phyloP scores from a whole-genome alignment of 2,113 vertebrate genomes.

The Caranx ignobilis region DNA sequence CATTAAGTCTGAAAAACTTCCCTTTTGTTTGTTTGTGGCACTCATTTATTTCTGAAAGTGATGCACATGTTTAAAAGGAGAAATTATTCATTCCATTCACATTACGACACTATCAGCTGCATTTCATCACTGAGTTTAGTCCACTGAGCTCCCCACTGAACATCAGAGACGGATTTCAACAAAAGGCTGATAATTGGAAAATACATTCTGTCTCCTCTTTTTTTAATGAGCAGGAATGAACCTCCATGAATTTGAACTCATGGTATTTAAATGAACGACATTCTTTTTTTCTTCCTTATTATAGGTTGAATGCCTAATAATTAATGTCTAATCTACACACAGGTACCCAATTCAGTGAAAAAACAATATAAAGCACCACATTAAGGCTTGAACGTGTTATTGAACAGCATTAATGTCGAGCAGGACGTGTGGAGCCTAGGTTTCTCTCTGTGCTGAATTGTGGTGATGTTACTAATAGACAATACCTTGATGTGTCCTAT shows the following conservation, averaged over 20 bases:
- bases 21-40: conserved; percentile 19
- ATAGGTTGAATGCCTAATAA: background rate
- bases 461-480: too few species aligned
- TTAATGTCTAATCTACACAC: background rate
- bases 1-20: background rate
- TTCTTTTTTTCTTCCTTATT: background rate
- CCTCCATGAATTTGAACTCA: background rate
- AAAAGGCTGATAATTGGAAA: background rate
- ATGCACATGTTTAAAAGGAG: conserved; percentile 40
- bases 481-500: too few species aligned
- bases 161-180: background rate
- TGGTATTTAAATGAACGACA: background rate
- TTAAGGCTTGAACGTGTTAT: background rate
- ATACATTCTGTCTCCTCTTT: background rate
- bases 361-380: background rate
- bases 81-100: conserved; percentile 35
- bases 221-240: conserved; percentile 16
- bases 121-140: conserved; percentile 8
- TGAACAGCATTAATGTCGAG: background rate
- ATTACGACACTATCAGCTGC: background rate
- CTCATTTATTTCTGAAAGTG: conserved; percentile 32
- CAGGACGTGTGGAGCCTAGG: too few species aligned
- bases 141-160: conserved; percentile 4
- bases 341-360: background rate
- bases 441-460: too few species aligned